Base-by-base conservation (phyloP, 2,888 invertebrate species). In the Orchesella flavescens region DNA sequence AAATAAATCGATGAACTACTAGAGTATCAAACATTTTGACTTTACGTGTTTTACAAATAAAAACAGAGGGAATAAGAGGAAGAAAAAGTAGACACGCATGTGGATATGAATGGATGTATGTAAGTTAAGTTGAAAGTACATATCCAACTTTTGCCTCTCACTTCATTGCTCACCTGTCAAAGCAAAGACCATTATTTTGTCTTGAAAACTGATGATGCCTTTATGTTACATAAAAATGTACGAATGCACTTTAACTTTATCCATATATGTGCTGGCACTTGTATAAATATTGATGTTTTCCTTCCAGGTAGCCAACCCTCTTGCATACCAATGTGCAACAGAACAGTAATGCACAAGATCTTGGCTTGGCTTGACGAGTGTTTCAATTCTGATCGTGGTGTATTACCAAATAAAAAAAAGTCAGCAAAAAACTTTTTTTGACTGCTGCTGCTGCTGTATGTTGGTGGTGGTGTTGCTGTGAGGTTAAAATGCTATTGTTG, bases 151-250 rank as follows among this genome's bases (percentile, higher is more conserved):
- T 10, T 57, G 43, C 44, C 49, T 15, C n/a, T 49, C 49, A 12
- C 49, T 49, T 65, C 65, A 44, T 65, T n/a, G 44, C 44, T 34
- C 63, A 73, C 57, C 80, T 80, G 80, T 80, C 80, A 80, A 80
- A 80, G 80, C 73, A 73, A 72, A 59, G 65, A 23, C 57, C 73
- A 80, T 80, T 80, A 80, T 80, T 43, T 19, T 79, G 79, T 79
- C 73, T 73, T 17, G 63, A 59, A 66, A 66, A 65, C 15, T 80
- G 66, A 73, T 63, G 55, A 65, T 55, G 59, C 34, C 61, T 46
- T 65, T 59, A 57, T 23, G 17, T 21, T 68, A 44, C 21, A 46
- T 66, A 57, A 77, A 63, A 71, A 55, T 66, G 61, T 55, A 63
- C 59, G 72, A 71, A 79, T 65, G 43, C 23, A 73, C 24, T 73